phyloP scores from a whole-genome alignment of 2,888 invertebrate genomes.

The Parnassius apollo region DNA sequence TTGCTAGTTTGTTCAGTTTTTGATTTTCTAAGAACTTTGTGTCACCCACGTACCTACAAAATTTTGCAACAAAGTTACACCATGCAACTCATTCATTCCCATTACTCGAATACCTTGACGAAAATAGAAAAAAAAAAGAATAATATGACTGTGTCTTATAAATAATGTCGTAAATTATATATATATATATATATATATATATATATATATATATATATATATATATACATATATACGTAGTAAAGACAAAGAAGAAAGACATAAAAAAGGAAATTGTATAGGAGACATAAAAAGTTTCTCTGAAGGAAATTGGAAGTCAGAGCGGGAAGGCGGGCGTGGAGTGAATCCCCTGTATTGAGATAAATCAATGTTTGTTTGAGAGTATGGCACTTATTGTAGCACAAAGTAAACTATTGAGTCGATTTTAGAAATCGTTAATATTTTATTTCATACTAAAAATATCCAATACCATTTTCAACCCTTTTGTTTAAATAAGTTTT shows the following conservation, averaged over 20 bases:
- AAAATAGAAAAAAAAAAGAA: slow-evolving; percentile 26
- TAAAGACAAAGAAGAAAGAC: slow-evolving; percentile 14
- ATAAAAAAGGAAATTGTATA: slow-evolving; percentile 69
- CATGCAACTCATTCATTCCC: too few relatives aligned
- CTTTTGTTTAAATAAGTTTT: too few relatives aligned
- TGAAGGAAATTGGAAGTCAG: slow-evolving; percentile 67
- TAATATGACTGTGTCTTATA: slow-evolving; percentile 40
- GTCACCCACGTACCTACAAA: too few relatives aligned
- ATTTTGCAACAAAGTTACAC: too few relatives aligned
- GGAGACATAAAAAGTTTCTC: slow-evolving; percentile 73
- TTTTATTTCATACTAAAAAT: too few relatives aligned
- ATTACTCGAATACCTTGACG: slow-evolving; percentile 37
- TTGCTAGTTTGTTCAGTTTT: too few relatives aligned
- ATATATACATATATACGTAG: not conserved
- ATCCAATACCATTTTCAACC: too few relatives aligned
- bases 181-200: too few relatives aligned
- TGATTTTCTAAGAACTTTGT: too few relatives aligned
- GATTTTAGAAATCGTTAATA: slow-evolving; percentile 6
- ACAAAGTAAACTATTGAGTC: slow-evolving; percentile 47
- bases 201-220: slow-evolving; percentile 10
- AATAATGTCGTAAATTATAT: slow-evolving; percentile 33
- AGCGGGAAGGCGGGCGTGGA: slow-evolving; percentile 42
- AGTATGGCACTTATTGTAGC: slow-evolving; percentile 62
- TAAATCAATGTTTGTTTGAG: slow-evolving; percentile 78
- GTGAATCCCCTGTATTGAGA: slow-evolving; percentile 76